A percentile compares a stretch with the other conserved stretches of the same genome.
These are phyloP conservation scores for Telmatochromis brichardi DNA, from an alignment of 2,113 vertebrate genomes.

Conservation along the genomic window DNA sequence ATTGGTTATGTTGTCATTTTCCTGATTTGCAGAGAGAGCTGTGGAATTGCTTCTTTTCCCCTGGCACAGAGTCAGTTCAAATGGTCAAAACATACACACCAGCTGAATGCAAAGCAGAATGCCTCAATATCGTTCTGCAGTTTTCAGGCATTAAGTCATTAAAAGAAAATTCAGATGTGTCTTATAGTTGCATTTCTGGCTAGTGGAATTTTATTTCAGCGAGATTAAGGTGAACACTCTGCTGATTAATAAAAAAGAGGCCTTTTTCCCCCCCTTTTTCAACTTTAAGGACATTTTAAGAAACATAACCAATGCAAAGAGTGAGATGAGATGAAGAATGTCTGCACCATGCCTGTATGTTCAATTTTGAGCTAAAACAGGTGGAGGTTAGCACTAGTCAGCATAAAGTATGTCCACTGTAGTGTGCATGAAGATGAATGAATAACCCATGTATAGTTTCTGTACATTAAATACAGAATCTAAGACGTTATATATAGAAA, in stretches of 20 bases:
- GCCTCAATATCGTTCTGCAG: neutral
- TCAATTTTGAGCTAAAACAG: neutral
- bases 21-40: conserved; percentile 9
- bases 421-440: neutral
- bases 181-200: neutral
- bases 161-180: neutral
- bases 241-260: neutral
- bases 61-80: neutral
- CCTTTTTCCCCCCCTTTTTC: rapidly evolving
- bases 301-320: neutral
- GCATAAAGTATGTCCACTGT: neutral
- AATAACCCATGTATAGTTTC: neutral
- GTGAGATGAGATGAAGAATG: neutral
- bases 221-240: neutral
- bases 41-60: conserved; percentile 6
- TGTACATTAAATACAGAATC: neutral
- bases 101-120: neutral
- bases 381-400: neutral
- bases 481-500: neutral
- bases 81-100: neutral
- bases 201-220: neutral
- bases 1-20: conserved; percentile 28
- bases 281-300: neutral
- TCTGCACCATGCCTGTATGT: neutral
- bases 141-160: neutral